Evolutionary conservation across 2,888 invertebrate species (phyloP), one percentile per base, ranked within the genome.

Genomic region (Rapana venosa): DNA sequence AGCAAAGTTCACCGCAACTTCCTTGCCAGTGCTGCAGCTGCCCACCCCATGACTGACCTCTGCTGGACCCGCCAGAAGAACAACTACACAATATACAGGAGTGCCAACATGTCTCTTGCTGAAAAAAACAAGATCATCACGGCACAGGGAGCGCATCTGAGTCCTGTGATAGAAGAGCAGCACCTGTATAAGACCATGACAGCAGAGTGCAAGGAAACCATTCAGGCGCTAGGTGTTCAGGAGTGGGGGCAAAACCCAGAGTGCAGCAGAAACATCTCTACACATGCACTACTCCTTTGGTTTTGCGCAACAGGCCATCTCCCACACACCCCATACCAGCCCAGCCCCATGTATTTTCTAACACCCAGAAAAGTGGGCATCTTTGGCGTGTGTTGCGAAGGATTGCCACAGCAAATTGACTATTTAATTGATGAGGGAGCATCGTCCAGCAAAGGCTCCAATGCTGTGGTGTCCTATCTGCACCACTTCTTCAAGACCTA

Each of bases 311-410:
- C 92, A 93, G 77, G 90, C 15, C 91, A 92, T 81, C 92, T 90
- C 35, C 93, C 91, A 2, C 90, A 88, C 74, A 90, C 92, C 83
- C 92, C 93, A 22, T 90, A 90, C 83, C 92, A 93, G 90, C 93
- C 93, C 26, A 93, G 93, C n/a, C 93, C 92, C 20, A 79, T 93
- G 0, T 92, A 90, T 61, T 93, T 93, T 74, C 88, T 90, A 58
- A 92, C 91, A 15, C 93, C 93, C 11, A 90, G 93, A 70, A 93
- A 93, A 87, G 92, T 92, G 87, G 91, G 92, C 32, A 77, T 92
- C 22, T 93, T 93, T 92, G 32, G 61, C 11, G 61, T 85, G 4
- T 32, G 32, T 32, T 30, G 61, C 20, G 32, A 85, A 22, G 35
- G 92, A 91, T 22, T 87, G 92, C 20, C 91, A 87, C 90, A 90